Evolutionary conservation across 2,888 invertebrate species (phyloP), one percentile per base, ranked within the genome.

Genomic region (Epinotia demarniana): DNA sequence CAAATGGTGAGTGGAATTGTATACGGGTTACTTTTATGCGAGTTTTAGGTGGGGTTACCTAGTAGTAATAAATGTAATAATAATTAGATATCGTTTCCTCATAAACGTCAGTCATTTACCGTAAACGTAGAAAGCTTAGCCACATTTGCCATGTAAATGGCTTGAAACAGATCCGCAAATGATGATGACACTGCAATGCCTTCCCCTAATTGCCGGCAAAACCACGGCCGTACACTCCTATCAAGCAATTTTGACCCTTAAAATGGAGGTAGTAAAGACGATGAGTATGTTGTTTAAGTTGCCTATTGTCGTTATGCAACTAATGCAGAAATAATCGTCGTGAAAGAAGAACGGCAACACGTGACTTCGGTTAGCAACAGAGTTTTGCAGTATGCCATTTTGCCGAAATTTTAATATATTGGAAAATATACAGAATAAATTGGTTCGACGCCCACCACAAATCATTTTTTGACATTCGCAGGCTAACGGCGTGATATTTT

Each of bases 91-190:
- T 60, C 27, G 16, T 33, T 33, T 23, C 3, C 33, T 6, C 4
- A 61, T 61, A 16, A 61, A 33, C n/a, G n/a, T n/a, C n/a, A 33
- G n/a, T n/a, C 23, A 23, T 49, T 27, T 69, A 69, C 43, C 23
- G n/a, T 60, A 69, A 69, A 27, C 46, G 69, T 69, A 69, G 69
- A 60, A 69, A 69, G 69, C 46, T 69, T 27, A 58, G 62, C 18
- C 62, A 18, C 6, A 55, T 67, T 67, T 67, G 23, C 9, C 53
- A 33, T n/a, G n/a, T 46, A 69, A 39, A 60, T 12, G n/a, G 2
- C 58, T 58, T 43, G 69, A 69, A 60, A 69, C 58, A 69, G 69
- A 69, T 69, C 46, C 46, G 58, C 46, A 69, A 69, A 69, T 69
- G 69, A 69, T 67, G 66, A 67, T 69, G 69, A 69, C 58, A 46